Evolutionary conservation across 2,797 vertebrate genomes (phyloP).

Genomic region (Microctenopoma stevenorrisi): DNA sequence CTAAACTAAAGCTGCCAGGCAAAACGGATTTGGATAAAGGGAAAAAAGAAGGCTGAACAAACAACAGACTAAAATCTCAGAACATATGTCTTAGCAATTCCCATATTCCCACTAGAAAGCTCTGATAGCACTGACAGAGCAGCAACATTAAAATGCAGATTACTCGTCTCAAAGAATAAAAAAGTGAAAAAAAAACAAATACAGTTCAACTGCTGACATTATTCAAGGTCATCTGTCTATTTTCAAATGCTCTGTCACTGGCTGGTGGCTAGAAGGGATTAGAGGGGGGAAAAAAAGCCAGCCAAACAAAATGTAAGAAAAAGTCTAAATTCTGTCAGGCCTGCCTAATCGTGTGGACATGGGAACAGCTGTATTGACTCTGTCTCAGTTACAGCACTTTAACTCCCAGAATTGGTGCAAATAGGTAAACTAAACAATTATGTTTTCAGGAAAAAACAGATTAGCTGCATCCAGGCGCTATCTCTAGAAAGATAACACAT

Average conservation of each 20-base stretch:
- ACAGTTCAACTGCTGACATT: constrained; percentile 44
- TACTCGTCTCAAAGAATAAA: constrained; percentile 53
- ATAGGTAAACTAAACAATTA: constrained; percentile 63
- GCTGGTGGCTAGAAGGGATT: constrained; percentile 61
- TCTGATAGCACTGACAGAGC: constrained; percentile 49
- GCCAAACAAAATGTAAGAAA: constrained; percentile 57
- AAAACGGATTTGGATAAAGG: constrained; percentile 63
- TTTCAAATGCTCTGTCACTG: constrained; percentile 62
- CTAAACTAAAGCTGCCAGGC: constrained; percentile 68
- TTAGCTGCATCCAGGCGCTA: constrained; percentile 44
- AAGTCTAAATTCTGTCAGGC: constrained; percentile 38
- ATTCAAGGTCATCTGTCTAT: constrained; percentile 75
- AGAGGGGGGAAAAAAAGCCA: constrained; percentile 25
- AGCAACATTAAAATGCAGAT: constrained; percentile 58
- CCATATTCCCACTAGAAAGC: constrained; percentile 60
- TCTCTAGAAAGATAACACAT: constrained; percentile 57
- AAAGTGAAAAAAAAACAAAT: constrained; percentile 26
- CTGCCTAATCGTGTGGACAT: constrained; percentile 58
- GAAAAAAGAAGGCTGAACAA: constrained; percentile 59
- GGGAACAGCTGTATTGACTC: constrained; percentile 73
- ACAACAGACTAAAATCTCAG: constrained; percentile 69
- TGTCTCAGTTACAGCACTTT: constrained; percentile 63
- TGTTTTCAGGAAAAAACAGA: constrained; percentile 45
- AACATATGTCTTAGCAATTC: constrained; percentile 72
- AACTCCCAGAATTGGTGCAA: constrained; percentile 56